Percentiles rank a stretch among this genome's conserved stretches.
These are phyloP conservation scores for Pristiophorus japonicus DNA, from an alignment of 2,113 vertebrate species.

Conservation along the genomic window DNA sequence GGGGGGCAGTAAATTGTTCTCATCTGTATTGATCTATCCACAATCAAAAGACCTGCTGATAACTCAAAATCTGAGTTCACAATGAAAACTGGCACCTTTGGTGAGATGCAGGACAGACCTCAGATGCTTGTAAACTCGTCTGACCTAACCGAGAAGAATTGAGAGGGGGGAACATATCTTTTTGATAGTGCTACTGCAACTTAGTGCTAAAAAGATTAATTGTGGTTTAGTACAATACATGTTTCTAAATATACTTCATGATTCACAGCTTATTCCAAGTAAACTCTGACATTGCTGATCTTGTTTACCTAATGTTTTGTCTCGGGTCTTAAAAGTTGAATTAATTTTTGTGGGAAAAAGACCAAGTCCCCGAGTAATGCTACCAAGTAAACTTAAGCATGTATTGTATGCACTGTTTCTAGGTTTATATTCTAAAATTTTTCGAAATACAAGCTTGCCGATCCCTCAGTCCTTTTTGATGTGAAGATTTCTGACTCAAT, in stretches of 20 bases:
- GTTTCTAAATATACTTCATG: neutral
- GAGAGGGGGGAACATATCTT: neutral
- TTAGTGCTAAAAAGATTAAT: neutral
- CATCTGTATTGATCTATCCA: neutral
- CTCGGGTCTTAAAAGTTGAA: neutral
- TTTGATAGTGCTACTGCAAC: neutral
- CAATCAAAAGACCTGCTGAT: neutral
- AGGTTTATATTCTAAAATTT: neutral
- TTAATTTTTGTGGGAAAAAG: neutral
- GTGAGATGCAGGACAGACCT: neutral
- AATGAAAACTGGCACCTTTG: neutral
- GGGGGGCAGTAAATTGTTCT: too few species aligned
- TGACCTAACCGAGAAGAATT: neutral
- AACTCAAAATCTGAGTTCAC: neutral
- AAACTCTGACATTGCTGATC: neutral
- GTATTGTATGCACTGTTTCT: too few species aligned
- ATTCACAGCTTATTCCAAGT: neutral
- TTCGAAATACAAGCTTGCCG: neutral
- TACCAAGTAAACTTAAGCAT: neutral
- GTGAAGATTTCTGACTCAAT: neutral
- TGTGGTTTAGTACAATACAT: neutral
- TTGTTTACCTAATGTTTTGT: neutral
- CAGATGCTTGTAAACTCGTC: neutral
- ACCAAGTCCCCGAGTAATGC: neutral
- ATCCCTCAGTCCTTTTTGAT: neutral